A percentile compares a stretch with the other conserved stretches of the same genome.
Conservation (phyloP, 1,140 invertebrate species). For the Oscheius sp. region DNA sequence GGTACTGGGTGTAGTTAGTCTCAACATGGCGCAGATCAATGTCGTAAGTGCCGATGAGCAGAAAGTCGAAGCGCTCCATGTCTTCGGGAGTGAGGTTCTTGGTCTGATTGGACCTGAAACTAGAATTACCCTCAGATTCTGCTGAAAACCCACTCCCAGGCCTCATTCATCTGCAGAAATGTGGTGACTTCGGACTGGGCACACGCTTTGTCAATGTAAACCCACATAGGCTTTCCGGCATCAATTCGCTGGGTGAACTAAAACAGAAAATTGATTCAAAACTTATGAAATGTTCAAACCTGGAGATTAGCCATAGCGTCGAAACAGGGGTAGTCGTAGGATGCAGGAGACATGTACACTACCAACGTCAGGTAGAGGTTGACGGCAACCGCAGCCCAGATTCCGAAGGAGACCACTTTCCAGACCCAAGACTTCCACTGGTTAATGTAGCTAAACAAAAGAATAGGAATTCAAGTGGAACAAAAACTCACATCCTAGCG, state of each 20-base stretch:
- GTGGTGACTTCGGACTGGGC: constrained; percentile 93
- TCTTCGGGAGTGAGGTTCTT: constrained; percentile 45
- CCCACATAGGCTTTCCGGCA: constrained; percentile 62
- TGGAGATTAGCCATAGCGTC: constrained; percentile 64
- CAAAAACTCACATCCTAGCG: constrained; percentile 77
- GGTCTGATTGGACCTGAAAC: constrained; percentile 53
- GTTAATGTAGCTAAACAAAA: constrained; percentile 33
- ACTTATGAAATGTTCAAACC: background rate
- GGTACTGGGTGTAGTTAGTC: too few relatives aligned
- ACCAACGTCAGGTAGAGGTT: constrained; percentile 78
- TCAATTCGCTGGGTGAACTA: constrained; percentile 53
- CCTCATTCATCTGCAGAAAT: constrained; percentile 79
- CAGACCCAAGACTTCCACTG: constrained; percentile 46
- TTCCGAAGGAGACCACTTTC: constrained; percentile 25
- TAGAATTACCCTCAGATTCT: background rate
- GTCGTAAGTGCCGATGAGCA: constrained; percentile 46
- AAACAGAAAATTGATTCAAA: constrained; percentile 6
- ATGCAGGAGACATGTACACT: constrained; percentile 78
- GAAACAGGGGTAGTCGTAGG: constrained; percentile 91
- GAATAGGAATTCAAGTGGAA: background rate
- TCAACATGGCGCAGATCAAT: constrained; percentile 30
- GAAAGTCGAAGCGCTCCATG: constrained; percentile 47
- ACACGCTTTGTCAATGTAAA: constrained; percentile 85
- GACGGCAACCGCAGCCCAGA: constrained; percentile 69
- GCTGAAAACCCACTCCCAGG: constrained; percentile 73